A percentile compares a stretch with the other conserved stretches of the same genome.
phyloP scores from a whole-genome alignment of 2,113 vertebrate genomes.

The Brevimyrus niger region DNA sequence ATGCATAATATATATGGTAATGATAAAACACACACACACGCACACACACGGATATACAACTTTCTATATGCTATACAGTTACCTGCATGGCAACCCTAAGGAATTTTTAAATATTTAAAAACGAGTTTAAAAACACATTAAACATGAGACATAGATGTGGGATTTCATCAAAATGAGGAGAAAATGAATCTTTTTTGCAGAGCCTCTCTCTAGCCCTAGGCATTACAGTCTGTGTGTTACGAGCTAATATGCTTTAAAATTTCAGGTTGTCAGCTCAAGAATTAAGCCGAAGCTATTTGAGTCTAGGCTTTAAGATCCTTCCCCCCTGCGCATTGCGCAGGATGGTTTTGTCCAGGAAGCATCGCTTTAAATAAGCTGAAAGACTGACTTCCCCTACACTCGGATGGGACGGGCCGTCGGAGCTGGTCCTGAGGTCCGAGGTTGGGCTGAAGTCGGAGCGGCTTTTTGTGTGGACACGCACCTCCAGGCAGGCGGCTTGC shows the following conservation, averaged over 20 bases:
- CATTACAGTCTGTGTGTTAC: not conserved
- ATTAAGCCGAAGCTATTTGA: not conserved
- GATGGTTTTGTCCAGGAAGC: constrained; percentile 67
- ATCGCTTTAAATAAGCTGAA: constrained; percentile 30
- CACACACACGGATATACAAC: not conserved
- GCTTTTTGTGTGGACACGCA: constrained; percentile 38
- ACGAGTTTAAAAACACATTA: not conserved
- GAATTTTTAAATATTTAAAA: not conserved
- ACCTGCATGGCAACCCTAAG: not conserved
- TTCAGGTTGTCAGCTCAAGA: not conserved
- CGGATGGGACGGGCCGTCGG: constrained; percentile 54
- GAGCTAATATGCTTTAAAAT: not conserved
- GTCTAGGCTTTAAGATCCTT: not conserved
- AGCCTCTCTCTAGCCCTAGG: not conserved
- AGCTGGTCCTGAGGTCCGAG: constrained; percentile 48
- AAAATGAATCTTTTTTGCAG: not conserved
- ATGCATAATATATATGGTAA: not conserved
- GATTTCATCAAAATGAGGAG: not conserved
- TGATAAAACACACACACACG: not conserved
- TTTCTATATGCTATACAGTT: not conserved
- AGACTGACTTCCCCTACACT: constrained; percentile 53
- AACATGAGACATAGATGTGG: not conserved
- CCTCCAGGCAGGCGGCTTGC: constrained; percentile 22
- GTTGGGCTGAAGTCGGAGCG: constrained; percentile 45
- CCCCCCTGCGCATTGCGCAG: constrained; percentile 25